Percentiles rank a stretch among this genome's conserved stretches.
phyloP scores from a whole-genome alignment of 2,888 invertebrate species.

The Pseudococcus viburni region DNA sequence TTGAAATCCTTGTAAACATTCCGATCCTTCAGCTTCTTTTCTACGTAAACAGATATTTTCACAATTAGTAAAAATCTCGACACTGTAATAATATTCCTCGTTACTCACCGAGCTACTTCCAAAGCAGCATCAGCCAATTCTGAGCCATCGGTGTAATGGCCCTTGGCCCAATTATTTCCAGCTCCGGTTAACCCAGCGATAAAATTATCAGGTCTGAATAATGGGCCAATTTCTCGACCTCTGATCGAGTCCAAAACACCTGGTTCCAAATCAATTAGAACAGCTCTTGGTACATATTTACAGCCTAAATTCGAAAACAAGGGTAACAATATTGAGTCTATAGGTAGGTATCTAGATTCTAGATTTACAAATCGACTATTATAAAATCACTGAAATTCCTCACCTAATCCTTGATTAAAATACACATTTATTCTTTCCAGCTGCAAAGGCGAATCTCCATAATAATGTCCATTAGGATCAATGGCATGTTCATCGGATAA shows the following conservation, averaged over 20 bases:
- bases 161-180: constrained; percentile 56
- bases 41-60: neutral
- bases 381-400: neutral
- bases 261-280: constrained; percentile 47
- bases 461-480: constrained; percentile 76
- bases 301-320: neutral
- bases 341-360: neutral
- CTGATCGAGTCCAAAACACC: constrained; percentile 41
- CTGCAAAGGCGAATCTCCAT: constrained; percentile 77
- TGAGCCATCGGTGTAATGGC: constrained; percentile 35
- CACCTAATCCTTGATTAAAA: constrained; percentile 60
- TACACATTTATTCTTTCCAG: constrained; percentile 75
- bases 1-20: constrained; percentile 64
- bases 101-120: constrained; percentile 5
- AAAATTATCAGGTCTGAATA: constrained; percentile 42
- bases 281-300: constrained; percentile 27
- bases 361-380: neutral
- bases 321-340: neutral
- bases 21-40: constrained; percentile 62
- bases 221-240: constrained; percentile 30
- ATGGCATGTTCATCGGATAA: constrained; percentile 82
- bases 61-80: neutral
- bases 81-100: no score
- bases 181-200: constrained; percentile 45
- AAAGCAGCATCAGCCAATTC: constrained; percentile 36